Evolutionary conservation across 2,888 invertebrate genomes (phyloP).

Genomic region (Agonopterix subpropinquella): DNA sequence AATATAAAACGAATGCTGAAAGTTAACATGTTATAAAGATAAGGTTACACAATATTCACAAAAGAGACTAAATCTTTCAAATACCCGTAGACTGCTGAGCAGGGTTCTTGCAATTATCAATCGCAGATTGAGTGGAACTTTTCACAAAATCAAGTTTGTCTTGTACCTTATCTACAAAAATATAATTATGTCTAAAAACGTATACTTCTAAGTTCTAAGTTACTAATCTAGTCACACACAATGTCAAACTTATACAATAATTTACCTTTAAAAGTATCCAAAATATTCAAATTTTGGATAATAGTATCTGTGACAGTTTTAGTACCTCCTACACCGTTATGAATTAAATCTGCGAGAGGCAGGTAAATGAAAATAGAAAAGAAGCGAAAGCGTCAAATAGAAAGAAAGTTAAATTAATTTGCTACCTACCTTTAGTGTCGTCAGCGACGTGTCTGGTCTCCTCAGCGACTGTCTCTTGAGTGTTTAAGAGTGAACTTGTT

Average conservation of each 20-base stretch:
- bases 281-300: too few relatives aligned
- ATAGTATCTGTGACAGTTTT: too few relatives aligned
- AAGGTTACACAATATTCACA: background rate
- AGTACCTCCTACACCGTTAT: too few relatives aligned
- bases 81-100: slow-evolving; percentile 33
- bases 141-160: slow-evolving; percentile 22
- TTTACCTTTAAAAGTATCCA: too few relatives aligned
- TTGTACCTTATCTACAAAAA: slow-evolving; percentile 31
- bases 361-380: too few relatives aligned
- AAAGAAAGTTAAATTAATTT: background rate
- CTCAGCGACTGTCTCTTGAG: slow-evolving; percentile 21
- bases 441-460: slow-evolving; percentile 21
- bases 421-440: slow-evolving; percentile 25
- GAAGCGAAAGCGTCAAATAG: too few relatives aligned
- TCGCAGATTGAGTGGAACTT: slow-evolving; percentile 16
- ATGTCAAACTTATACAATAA: too few relatives aligned
- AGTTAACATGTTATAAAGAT: too few relatives aligned
- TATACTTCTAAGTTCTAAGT: too few relatives aligned
- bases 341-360: too few relatives aligned
- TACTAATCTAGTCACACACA: too few relatives aligned
- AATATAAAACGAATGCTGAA: background rate
- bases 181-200: background rate
- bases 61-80: background rate
- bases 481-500: slow-evolving; percentile 31
- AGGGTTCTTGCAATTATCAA: slow-evolving; percentile 19